These are phyloP conservation scores for Climacteris rufus DNA, from an alignment of 2,113 vertebrate species.

Conservation along the genomic window DNA sequence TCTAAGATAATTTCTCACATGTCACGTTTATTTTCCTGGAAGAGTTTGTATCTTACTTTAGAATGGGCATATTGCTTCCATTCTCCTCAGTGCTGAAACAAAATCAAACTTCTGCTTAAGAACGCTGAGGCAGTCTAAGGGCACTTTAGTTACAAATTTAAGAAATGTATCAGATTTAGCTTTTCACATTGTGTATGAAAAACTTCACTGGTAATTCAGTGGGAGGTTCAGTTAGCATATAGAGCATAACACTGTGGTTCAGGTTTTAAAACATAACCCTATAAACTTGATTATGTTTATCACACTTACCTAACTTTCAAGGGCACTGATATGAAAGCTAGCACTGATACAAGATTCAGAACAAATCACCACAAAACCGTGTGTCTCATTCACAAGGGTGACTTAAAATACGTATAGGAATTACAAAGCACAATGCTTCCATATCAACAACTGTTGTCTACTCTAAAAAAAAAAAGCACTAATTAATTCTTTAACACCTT, in stretches of 20 bases:
- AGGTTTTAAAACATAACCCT: not conserved
- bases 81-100: not conserved
- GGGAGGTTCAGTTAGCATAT: not conserved
- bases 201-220: not conserved
- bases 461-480: not conserved
- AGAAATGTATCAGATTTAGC: not conserved
- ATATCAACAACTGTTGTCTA: not conserved
- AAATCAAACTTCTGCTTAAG: not conserved
- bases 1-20: not conserved
- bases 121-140: not conserved
- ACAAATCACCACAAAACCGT: not conserved
- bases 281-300: not conserved
- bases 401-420: not conserved
- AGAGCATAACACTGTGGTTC: rapidly evolving
- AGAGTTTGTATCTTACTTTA: not conserved
- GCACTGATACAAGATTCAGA: not conserved
- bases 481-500: not conserved
- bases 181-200: not conserved
- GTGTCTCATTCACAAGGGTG: not conserved
- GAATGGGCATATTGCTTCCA: not conserved
- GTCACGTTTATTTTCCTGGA: not conserved
- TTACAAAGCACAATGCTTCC: not conserved
- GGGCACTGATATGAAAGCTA: not conserved
- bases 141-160: not conserved
- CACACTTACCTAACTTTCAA: not conserved